These are phyloP conservation scores for Lumbricus terrestris DNA, from an alignment of 2,888 invertebrate species.

Conservation along the genomic window DNA sequence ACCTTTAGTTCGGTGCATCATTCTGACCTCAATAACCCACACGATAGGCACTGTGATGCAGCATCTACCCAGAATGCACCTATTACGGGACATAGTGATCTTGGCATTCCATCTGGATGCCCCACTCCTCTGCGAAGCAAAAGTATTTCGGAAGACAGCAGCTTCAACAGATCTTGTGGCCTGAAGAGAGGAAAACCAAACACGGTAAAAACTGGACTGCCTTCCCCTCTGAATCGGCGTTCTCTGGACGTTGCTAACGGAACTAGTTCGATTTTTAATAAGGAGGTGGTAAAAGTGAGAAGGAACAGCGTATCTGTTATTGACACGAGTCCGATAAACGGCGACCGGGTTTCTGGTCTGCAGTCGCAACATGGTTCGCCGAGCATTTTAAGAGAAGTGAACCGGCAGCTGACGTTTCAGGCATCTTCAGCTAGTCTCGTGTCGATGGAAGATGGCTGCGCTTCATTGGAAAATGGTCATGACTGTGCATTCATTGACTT, in stretches of 20 bases:
- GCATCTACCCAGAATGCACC: not conserved
- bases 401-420: not conserved
- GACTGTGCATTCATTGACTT: not conserved
- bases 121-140: not conserved
- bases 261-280: not conserved
- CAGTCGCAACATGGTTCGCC: not conserved
- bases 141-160: not conserved
- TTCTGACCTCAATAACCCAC: not conserved
- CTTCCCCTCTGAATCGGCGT: constrained; percentile 20
- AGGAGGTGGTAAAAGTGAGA: not conserved
- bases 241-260: not conserved
- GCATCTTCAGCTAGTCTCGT: not conserved
- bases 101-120: not conserved
- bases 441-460: not conserved
- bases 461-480: not conserved
- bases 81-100: not conserved
- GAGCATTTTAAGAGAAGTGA: not conserved
- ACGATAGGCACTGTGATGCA: not conserved
- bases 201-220: constrained; percentile 47
- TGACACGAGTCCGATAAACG: not conserved
- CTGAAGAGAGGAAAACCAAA: constrained; percentile 47
- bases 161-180: not conserved
- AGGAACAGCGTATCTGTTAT: not conserved
- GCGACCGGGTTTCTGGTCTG: not conserved
- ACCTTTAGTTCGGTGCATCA: not conserved